These are phyloP conservation scores for Hypothenemus hampei DNA, from an alignment of 1,140 invertebrate genomes.

Conservation along the genomic window DNA sequence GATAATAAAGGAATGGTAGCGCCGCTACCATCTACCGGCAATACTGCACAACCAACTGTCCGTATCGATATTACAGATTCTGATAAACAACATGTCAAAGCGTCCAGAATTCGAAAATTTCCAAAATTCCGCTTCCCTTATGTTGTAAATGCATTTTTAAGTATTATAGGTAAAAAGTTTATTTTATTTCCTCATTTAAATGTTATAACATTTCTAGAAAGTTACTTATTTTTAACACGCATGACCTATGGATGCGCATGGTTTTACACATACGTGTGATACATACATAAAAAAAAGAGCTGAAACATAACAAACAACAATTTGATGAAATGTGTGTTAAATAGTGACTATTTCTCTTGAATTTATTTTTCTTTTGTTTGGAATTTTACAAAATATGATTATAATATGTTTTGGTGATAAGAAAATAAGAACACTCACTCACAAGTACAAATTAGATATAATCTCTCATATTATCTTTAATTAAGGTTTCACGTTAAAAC, in stretches of 20 bases:
- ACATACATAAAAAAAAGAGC: not conserved
- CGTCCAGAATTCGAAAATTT: conserved; percentile 15
- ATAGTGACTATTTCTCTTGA: not conserved
- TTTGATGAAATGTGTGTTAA: not conserved
- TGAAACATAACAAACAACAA: not conserved
- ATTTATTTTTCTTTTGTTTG: not conserved
- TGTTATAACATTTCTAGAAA: not conserved
- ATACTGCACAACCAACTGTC: conserved; percentile 7
- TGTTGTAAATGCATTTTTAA: conserved; percentile 26
- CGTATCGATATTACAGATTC: conserved; percentile 12
- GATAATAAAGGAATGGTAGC: conserved; percentile 40
- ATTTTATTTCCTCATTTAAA: not conserved
- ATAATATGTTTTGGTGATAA: too few relatives aligned
- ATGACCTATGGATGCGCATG: too few relatives aligned
- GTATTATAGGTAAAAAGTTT: conserved; percentile 31
- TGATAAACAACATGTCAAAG: conserved; percentile 21
- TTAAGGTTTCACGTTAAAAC: not conserved
- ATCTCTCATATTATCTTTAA: not conserved
- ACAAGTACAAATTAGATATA: not conserved
- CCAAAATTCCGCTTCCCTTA: conserved; percentile 17
- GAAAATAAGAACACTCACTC: not conserved
- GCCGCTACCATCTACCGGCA: conserved; percentile 24
- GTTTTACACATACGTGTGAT: too few relatives aligned
- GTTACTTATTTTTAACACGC: not conserved
- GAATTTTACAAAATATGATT: not conserved